These are phyloP conservation scores for Hiodon tergisus DNA, from an alignment of 2,113 vertebrate species.

Conservation along the genomic window DNA sequence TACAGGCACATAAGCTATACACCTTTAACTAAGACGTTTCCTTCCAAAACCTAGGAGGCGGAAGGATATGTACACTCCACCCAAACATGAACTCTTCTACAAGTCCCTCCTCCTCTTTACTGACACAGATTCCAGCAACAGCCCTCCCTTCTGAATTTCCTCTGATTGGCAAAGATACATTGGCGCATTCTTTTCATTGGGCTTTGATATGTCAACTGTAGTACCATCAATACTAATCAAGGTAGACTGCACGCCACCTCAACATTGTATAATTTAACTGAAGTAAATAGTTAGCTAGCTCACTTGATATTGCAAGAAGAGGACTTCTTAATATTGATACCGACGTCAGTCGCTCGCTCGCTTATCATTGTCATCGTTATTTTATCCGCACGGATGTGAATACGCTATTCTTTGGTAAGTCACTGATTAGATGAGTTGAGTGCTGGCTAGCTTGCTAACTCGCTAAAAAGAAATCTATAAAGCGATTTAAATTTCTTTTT, in stretches of 20 bases:
- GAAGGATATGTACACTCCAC: constrained; percentile 51
- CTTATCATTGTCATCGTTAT: constrained; percentile 18
- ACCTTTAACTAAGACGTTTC: constrained; percentile 21
- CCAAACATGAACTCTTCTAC: constrained; percentile 53
- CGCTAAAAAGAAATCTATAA: neutral
- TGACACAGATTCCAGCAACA: constrained; percentile 27
- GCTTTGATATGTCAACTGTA: constrained; percentile 41
- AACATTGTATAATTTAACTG: constrained; percentile 55
- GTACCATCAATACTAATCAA: constrained; percentile 47
- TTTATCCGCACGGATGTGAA: constrained; percentile 60
- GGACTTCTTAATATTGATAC: constrained; percentile 37
- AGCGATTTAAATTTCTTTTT: neutral
- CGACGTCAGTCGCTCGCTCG: constrained; percentile 29
- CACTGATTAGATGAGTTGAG: constrained; percentile 36
- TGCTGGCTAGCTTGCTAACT: constrained; percentile 28
- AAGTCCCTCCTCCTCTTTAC: constrained; percentile 47
- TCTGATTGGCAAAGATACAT: constrained; percentile 45
- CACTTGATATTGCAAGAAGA: constrained; percentile 47
- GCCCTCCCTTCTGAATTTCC: neutral
- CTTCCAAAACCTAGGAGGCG: constrained; percentile 42
- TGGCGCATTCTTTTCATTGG: constrained; percentile 47
- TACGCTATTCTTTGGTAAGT: constrained; percentile 60
- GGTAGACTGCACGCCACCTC: constrained; percentile 64
- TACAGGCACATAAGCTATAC: neutral
- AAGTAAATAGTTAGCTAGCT: constrained; percentile 45